Base-by-base conservation (phyloP, 2,113 vertebrate genomes). In the Oncorhynchus masou region DNA sequence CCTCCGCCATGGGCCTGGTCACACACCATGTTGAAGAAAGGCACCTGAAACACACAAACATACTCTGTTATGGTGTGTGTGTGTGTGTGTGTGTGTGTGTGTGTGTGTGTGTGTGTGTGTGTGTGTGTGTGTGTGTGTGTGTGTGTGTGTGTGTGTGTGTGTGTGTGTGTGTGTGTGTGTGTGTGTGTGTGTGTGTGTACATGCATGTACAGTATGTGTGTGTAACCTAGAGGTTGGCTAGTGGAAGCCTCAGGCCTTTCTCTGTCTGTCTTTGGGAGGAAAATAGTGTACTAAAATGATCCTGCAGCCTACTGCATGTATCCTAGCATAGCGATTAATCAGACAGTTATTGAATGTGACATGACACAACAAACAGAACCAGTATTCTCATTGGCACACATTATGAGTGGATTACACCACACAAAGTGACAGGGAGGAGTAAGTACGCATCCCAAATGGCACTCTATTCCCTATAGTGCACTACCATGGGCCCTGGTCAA, bases 1-100 rank as follows among this genome's bases (percentile, higher is more conserved):
- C 86, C 83, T 27, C 92, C 91, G 2, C 93, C 95, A 0, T 95
- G 93, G 0, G 95, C 89, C 82, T 94, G 95, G 78, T 94, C 88
- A 39, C 97, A 98, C 78, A 97, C 84, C 81, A 90, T 75, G 0
- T 90, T 89, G 0, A 95, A 95, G 84, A 97, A 97, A 91, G 96
- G 95, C 93, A 97, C 93, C 96, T 98, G 89, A 15, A 73, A 82
- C 57, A 79, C 62, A 75, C 49, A 77, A 25, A 76, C 22, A 74
- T 39, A 29, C 45, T 24, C 34, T 49, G 45, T 70, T 49, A 48
- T 25, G 13, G 29, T 4, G 71, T n/a, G 2, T 22, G 12, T 22
- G 31, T 8, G 12, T 31, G 29, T 68, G 29, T 3, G 67, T 3
- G 67, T 20, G 68, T 25, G 45, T 11, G 39, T 3, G 39, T 1